These are phyloP conservation scores for Saimiri boliviensis DNA, from an alignment of 2,113 vertebrate species.

Conservation along the genomic window DNA sequence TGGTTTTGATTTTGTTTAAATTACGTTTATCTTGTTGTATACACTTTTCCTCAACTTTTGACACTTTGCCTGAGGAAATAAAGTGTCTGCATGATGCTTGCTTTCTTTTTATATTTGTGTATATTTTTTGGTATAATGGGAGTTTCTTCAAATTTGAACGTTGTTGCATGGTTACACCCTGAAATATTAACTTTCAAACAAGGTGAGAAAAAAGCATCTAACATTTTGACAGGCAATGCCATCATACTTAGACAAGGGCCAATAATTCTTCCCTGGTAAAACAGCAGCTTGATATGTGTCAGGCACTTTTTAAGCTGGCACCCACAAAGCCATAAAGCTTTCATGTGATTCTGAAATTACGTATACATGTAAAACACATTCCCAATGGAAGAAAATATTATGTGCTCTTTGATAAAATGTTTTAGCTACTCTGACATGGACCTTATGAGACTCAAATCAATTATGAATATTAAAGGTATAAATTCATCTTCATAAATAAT, in stretches of 20 bases:
- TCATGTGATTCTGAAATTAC: neutral
- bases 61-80: neutral
- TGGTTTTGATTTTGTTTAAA: neutral
- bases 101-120: neutral
- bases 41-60: slow-evolving; percentile 38
- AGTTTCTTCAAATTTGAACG: neutral
- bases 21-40: neutral
- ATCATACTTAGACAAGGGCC: neutral
- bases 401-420: neutral
- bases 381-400: neutral
- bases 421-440: neutral
- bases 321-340: neutral
- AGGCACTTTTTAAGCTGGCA: neutral
- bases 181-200: neutral
- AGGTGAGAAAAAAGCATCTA: neutral
- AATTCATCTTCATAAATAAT: neutral
- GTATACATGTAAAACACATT: neutral
- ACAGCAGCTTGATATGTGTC: neutral
- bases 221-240: neutral
- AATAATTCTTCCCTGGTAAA: neutral
- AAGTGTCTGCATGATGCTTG: neutral
- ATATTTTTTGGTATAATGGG: neutral
- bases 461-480: neutral
- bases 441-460: neutral
- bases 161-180: neutral